phyloP scores from a whole-genome alignment of 2,113 vertebrate genomes.

The Coturnix japonica region DNA sequence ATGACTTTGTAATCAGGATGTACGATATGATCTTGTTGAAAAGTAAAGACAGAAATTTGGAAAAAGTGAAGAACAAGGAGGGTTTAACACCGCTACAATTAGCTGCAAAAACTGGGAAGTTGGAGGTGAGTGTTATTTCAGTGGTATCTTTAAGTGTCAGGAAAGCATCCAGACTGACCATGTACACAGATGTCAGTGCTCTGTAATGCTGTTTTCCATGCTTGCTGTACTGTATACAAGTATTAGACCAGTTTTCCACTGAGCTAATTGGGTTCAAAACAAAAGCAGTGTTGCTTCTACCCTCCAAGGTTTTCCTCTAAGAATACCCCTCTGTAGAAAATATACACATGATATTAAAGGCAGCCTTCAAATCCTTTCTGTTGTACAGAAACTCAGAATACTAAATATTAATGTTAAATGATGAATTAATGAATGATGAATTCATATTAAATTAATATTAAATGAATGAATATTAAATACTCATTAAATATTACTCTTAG shows the following conservation, averaged over 20 bases:
- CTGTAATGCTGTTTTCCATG: background rate
- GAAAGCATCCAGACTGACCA: background rate
- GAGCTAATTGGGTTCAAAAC: background rate
- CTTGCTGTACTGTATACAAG: background rate
- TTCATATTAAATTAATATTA: too few relatives aligned
- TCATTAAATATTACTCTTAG: background rate
- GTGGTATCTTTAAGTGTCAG: background rate
- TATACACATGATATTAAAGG: background rate
- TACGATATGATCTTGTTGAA: constrained; percentile 80
- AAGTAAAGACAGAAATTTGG: constrained; percentile 76
- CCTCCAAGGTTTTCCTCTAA: background rate
- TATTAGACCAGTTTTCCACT: background rate
- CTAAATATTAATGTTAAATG: too few relatives aligned
- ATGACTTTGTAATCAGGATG: constrained; percentile 82
- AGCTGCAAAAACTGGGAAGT: constrained; percentile 83
- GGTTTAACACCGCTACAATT: constrained; percentile 80
- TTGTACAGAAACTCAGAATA: background rate
- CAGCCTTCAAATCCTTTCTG: background rate
- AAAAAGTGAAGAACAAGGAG: constrained; percentile 76
- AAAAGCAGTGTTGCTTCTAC: background rate
- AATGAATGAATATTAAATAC: too few relatives aligned
- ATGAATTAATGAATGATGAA: too few relatives aligned
- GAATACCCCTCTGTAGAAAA: background rate
- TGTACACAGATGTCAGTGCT: background rate
- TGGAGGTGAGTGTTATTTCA: constrained; percentile 72